These are phyloP conservation scores for Sinocyclocheilus anophthalmus DNA, from an alignment of 2,113 vertebrate species.

Conservation along the genomic window DNA sequence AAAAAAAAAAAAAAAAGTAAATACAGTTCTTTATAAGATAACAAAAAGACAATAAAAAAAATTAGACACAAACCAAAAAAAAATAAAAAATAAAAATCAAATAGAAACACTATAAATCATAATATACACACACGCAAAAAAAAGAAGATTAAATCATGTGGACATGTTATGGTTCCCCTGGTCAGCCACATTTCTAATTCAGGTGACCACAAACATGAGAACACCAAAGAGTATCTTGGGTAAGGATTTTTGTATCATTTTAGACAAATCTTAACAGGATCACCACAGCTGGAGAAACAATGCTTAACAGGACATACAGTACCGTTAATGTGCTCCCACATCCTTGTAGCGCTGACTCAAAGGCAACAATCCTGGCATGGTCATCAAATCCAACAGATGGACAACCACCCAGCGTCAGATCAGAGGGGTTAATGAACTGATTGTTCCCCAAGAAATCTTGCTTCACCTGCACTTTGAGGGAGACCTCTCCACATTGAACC, in stretches of 20 bases:
- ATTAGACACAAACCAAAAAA: too few species aligned
- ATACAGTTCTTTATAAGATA: too few species aligned
- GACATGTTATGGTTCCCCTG: too few species aligned
- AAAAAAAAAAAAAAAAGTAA: background rate
- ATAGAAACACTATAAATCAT: too few species aligned
- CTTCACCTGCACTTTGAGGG: slow-evolving; percentile 62
- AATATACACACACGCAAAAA: too few species aligned
- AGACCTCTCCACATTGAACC: slow-evolving; percentile 58
- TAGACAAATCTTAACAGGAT: too few species aligned
- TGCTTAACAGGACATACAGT: background rate
- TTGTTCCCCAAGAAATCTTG: slow-evolving; percentile 68
- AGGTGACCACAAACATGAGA: background rate
- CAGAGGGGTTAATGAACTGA: slow-evolving; percentile 63
- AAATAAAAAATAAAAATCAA: too few species aligned
- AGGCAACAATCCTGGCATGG: slow-evolving; percentile 50
- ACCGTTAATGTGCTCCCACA: slow-evolving; percentile 63
- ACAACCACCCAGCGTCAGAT: slow-evolving; percentile 71
- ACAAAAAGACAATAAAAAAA: too few species aligned
- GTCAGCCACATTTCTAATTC: too few species aligned
- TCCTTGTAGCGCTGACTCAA: slow-evolving; percentile 53
- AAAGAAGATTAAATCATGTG: too few species aligned
- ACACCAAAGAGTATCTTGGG: background rate
- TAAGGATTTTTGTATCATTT: too few species aligned
- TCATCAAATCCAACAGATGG: background rate
- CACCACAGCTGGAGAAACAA: background rate